phyloP scores from a whole-genome alignment of 2,113 vertebrate genomes.

The Marmota flaviventris region DNA sequence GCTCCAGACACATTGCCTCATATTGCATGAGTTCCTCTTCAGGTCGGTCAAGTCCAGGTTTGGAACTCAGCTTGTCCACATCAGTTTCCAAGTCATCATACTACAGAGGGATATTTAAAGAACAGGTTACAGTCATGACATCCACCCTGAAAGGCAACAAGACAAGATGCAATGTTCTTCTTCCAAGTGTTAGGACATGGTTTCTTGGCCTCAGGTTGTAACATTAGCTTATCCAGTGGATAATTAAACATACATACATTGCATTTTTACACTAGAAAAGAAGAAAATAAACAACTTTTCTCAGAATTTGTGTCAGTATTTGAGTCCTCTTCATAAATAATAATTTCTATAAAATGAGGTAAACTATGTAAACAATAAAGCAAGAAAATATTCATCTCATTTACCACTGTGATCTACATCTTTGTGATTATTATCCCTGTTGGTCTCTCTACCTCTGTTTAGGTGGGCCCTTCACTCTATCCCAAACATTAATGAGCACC shows the following conservation, averaged over 20 bases:
- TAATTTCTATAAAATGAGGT: not conserved
- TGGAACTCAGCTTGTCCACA: slow-evolving; percentile 88
- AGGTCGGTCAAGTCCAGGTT: slow-evolving; percentile 88
- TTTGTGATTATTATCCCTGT: accelerated
- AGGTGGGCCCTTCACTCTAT: not conserved
- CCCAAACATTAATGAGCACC: not conserved
- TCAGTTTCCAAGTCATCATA: slow-evolving; percentile 96
- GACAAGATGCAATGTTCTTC: not conserved
- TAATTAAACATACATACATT: not conserved
- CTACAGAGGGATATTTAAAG: slow-evolving; percentile 84
- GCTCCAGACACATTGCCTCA: slow-evolving; percentile 90
- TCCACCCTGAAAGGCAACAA: not conserved
- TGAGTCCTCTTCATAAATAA: not conserved
- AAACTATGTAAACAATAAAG: not conserved
- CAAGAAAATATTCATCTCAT: not conserved
- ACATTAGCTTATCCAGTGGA: not conserved
- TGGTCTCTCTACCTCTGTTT: not conserved
- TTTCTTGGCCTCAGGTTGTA: not conserved
- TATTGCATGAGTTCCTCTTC: slow-evolving; percentile 92
- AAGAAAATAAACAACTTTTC: not conserved
- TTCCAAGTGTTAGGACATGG: not conserved
- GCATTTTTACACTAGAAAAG: not conserved
- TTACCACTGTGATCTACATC: not conserved
- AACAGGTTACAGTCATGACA: not conserved
- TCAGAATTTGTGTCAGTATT: not conserved